These are phyloP conservation scores for Talpa occidentalis DNA, from an alignment of 2,113 vertebrate genomes.

Conservation along the genomic window DNA sequence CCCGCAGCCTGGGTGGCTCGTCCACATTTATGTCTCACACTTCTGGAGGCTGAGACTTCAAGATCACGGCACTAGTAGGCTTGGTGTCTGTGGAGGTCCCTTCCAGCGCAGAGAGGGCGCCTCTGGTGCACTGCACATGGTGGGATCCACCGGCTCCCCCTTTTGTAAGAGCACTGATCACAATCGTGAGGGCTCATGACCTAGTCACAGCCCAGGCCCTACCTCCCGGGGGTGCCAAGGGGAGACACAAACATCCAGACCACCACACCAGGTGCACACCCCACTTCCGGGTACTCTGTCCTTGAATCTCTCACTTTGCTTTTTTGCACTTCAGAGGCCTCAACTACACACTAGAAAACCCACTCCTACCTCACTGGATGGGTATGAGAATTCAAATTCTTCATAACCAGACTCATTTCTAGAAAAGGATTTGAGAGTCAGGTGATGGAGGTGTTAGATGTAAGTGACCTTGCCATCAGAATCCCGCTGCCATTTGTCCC, in stretches of 20 bases:
- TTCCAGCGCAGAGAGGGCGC: accelerated
- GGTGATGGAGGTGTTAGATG: background rate
- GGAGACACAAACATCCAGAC: background rate
- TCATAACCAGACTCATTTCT: background rate
- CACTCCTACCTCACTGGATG: background rate
- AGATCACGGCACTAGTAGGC: background rate
- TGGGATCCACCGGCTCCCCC: too few relatives aligned
- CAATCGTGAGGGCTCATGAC: background rate
- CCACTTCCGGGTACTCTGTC: background rate
- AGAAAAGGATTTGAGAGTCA: background rate
- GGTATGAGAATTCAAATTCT: background rate
- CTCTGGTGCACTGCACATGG: accelerated
- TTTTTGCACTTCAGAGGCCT: background rate
- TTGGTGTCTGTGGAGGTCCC: background rate
- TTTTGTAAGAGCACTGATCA: background rate
- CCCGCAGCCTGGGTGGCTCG: background rate
- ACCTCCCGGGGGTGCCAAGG: background rate
- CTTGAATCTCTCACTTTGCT: background rate
- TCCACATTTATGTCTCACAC: background rate
- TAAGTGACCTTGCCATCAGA: background rate
- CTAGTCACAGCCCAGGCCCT: background rate
- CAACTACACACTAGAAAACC: background rate
- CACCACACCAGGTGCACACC: background rate
- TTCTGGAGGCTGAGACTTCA: background rate
- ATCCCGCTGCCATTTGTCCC: background rate